Evolutionary conservation across 2,888 invertebrate species (phyloP).

Genomic region (Philhelius pedissequus): DNA sequence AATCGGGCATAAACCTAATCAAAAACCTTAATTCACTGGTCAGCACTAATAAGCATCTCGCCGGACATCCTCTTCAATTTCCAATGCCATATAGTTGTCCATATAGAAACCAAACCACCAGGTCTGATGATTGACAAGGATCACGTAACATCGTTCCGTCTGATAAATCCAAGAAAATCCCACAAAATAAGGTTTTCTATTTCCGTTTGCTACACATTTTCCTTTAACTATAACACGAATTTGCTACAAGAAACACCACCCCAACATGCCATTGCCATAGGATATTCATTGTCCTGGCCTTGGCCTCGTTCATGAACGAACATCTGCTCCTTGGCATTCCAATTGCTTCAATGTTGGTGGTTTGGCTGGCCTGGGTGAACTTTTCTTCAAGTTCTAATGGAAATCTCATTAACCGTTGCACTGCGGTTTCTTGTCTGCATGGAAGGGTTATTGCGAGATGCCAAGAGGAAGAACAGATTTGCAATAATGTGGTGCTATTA

Average conservation of each 20-base stretch:
- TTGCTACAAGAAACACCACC: neutral
- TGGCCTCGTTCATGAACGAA: neutral
- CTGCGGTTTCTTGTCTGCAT: neutral
- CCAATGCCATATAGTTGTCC: neutral
- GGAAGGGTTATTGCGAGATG: neutral
- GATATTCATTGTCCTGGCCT: neutral
- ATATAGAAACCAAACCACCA: neutral
- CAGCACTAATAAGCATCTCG: neutral
- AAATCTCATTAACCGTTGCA: slow-evolving; percentile 47
- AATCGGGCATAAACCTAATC: neutral
- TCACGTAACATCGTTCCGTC: slow-evolving; percentile 47
- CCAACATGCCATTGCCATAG: neutral
- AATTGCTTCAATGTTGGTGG: neutral
- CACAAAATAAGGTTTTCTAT: slow-evolving; percentile 27
- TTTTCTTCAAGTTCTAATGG: slow-evolving; percentile 28
- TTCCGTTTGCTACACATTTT: neutral
- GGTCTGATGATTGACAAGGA: slow-evolving; percentile 16
- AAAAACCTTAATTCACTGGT: slow-evolving; percentile 1
- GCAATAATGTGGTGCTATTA: slow-evolving; percentile 43
- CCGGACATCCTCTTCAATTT: slow-evolving; percentile 1
- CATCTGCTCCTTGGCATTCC: neutral
- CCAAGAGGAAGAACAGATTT: slow-evolving; percentile 1
- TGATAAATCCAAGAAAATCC: slow-evolving; percentile 42
- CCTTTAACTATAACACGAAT: neutral
- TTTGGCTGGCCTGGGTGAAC: neutral